Evolutionary conservation across 2,113 vertebrate genomes (phyloP).

Genomic region (Erythrocercus mccallii): DNA sequence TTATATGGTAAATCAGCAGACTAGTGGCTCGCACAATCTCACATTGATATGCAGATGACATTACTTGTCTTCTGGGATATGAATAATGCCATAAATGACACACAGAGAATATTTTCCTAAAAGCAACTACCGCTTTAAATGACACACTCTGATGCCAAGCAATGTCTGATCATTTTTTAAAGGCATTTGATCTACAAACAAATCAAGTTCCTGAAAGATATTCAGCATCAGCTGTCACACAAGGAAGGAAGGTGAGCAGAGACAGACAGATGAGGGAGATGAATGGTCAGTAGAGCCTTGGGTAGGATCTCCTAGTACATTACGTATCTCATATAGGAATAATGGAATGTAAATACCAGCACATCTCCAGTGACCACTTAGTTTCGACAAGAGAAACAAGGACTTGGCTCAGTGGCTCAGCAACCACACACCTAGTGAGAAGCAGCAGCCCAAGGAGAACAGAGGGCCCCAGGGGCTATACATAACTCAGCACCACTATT

Average conservation of each 20-base stretch:
- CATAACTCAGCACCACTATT: background rate
- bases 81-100: background rate
- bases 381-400: background rate
- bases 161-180: conserved; percentile 32
- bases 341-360: conserved; percentile 10
- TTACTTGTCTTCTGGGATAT: background rate
- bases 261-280: background rate
- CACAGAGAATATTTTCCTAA: background rate
- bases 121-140: background rate
- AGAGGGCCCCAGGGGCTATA: background rate
- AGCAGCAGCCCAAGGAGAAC: background rate
- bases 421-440: background rate
- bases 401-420: background rate
- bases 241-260: background rate
- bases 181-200: conserved; percentile 44
- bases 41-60: background rate
- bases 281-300: background rate
- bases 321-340: background rate
- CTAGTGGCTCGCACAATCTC: background rate
- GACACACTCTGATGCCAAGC: background rate
- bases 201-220: conserved; percentile 35
- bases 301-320: background rate
- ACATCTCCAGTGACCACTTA: background rate
- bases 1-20: background rate
- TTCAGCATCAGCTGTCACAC: background rate